Evolutionary conservation across 2,797 vertebrate species (phyloP).

Genomic region (Peromyscus nudipes): DNA sequence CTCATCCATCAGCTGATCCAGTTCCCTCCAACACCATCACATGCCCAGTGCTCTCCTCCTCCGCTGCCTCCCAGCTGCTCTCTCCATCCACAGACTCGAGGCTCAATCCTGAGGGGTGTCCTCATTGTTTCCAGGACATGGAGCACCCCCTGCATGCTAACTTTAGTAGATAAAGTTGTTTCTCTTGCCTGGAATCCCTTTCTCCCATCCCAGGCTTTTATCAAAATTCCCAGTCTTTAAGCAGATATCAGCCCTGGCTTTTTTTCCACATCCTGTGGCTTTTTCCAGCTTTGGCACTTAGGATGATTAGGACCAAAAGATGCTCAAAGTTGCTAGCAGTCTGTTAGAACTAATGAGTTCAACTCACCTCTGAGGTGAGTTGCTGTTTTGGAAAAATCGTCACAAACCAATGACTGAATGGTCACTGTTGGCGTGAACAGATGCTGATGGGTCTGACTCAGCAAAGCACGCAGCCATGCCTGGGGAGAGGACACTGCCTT

Average conservation of each 20-base stretch:
- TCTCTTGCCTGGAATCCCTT: slow-evolving; percentile 4
- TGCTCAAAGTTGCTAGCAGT: neutral
- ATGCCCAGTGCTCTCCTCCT: neutral
- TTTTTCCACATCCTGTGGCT: neutral
- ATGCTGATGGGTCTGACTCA: slow-evolving; percentile 31
- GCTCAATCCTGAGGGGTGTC: neutral
- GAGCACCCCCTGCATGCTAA: neutral
- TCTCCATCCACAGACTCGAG: neutral
- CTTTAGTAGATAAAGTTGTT: neutral
- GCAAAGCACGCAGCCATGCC: neutral
- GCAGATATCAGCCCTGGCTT: neutral
- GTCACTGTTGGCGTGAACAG: slow-evolving; percentile 32
- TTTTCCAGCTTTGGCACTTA: neutral
- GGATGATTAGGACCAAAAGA: slow-evolving; percentile 3
- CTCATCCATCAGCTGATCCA: neutral
- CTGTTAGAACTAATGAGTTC: neutral
- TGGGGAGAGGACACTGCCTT: neutral
- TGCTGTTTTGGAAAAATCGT: slow-evolving; percentile 52
- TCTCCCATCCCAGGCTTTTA: neutral
- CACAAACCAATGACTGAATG: neutral
- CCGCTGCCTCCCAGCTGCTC: neutral
- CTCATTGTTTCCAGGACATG: neutral
- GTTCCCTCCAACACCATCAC: neutral
- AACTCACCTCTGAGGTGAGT: slow-evolving; percentile 18
- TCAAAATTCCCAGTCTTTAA: slow-evolving; percentile 37